Percentiles rank a stretch among this genome's conserved stretches.
Conservation (phyloP, 2,113 vertebrate genomes). For the Xenopus borealis region DNA sequence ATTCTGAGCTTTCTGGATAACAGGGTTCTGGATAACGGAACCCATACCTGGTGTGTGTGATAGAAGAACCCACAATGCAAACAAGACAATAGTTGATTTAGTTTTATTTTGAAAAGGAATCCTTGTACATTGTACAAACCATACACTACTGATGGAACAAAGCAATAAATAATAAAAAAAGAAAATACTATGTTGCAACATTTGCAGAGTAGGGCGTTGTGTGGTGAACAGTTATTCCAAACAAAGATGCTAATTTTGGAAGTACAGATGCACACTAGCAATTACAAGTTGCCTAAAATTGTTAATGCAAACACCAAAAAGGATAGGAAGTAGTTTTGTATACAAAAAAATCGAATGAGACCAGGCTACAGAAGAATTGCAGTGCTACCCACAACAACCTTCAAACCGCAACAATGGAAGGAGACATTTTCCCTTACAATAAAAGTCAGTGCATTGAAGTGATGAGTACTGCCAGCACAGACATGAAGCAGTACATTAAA, state of each 20-base stretch:
- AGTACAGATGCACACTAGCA: background rate
- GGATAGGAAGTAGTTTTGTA: background rate
- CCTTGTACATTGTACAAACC: slow-evolving; percentile 93
- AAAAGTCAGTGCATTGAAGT: background rate
- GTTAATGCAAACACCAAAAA: background rate
- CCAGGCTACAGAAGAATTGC: background rate
- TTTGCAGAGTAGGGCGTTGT: background rate
- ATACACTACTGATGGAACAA: slow-evolving; percentile 96
- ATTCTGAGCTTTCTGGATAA: too few relatives aligned
- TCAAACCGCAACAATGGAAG: background rate
- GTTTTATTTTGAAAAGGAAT: slow-evolving; percentile 76
- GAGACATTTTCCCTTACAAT: background rate
- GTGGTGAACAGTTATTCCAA: background rate
- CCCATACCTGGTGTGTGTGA: too few relatives aligned
- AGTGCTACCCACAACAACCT: too few relatives aligned
- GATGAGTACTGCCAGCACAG: background rate
- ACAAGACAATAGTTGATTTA: slow-evolving; percentile 4
- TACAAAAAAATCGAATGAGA: background rate
- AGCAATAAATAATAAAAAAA: slow-evolving; percentile 82
- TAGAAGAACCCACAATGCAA: background rate
- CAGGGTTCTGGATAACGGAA: too few relatives aligned
- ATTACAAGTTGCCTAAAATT: background rate
- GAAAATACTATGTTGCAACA: slow-evolving; percentile 51
- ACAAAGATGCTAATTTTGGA: background rate
- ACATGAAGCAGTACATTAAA: too few relatives aligned